phyloP scores from a whole-genome alignment of 2,888 invertebrate species.

The Metalampra italica region DNA sequence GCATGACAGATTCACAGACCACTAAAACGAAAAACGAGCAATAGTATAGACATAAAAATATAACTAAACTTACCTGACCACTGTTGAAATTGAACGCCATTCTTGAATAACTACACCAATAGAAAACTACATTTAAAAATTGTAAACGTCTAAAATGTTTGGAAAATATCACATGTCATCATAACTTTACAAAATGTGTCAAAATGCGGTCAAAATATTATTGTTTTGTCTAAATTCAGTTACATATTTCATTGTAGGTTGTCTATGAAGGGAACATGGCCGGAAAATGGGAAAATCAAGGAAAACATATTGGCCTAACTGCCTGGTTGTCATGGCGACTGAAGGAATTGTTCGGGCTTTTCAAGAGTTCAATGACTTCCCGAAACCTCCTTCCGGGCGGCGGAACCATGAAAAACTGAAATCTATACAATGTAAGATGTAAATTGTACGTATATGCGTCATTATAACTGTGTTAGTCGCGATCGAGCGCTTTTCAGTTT shows the following conservation, averaged over 20 bases:
- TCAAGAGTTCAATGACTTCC: conserved; percentile 22
- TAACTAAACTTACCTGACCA: conserved; percentile 50
- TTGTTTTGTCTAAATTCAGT: conserved; percentile 21
- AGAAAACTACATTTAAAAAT: conserved; percentile 25
- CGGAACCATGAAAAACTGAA: background rate
- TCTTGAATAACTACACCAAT: conserved; percentile 19
- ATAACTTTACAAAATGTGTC: conserved; percentile 25
- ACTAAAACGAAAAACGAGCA: no score
- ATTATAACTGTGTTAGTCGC: no score
- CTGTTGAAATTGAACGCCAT: conserved; percentile 72
- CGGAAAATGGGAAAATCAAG: conserved; percentile 42
- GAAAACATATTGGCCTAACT: conserved; percentile 66
- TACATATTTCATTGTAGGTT: conserved; percentile 22
- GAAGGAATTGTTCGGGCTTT: background rate
- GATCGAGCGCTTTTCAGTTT: no score
- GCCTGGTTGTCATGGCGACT: conserved; percentile 48
- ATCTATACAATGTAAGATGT: background rate
- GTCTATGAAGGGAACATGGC: conserved; percentile 15
- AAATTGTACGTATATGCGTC: no score
- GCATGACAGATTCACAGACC: no score
- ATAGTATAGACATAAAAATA: background rate
- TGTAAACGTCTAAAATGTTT: conserved; percentile 15
- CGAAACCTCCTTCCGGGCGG: background rate
- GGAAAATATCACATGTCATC: conserved; percentile 39
- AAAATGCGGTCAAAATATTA: conserved; percentile 31